These are phyloP conservation scores for Napeogenes inachia DNA, from an alignment of 2,888 invertebrate species.

Conservation along the genomic window DNA sequence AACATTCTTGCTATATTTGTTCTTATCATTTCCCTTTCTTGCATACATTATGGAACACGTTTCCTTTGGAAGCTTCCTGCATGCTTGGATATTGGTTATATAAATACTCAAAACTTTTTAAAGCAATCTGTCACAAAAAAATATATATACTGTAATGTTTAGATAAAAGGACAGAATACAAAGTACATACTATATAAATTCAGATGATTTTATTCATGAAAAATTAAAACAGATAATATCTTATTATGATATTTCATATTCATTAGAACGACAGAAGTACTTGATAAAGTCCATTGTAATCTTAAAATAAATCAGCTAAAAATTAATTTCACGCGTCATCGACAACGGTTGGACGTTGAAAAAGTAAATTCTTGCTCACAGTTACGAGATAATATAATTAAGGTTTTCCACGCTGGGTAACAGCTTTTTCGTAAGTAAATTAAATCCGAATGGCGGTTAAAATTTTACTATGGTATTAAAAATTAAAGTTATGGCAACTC, in stretches of 20 bases:
- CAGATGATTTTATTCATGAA: neutral
- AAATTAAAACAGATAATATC: neutral
- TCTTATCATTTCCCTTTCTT: too few species aligned
- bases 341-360: slow-evolving; percentile 21
- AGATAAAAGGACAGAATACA: too few species aligned
- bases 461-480: slow-evolving; percentile 29
- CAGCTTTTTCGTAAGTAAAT: slow-evolving; percentile 26
- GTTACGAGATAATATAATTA: slow-evolving; percentile 20
- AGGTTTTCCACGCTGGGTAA: slow-evolving; percentile 16
- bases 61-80: too few species aligned
- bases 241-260: neutral
- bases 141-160: too few species aligned
- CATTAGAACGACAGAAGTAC: neutral
- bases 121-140: too few species aligned
- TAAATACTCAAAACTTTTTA: too few species aligned
- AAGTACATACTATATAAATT: too few species aligned
- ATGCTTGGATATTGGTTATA: too few species aligned
- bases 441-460: slow-evolving; percentile 28
- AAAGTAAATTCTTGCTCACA: slow-evolving; percentile 20
- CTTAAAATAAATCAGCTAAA: slow-evolving; percentile 30
- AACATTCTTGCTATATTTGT: too few species aligned
- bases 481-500: slow-evolving; percentile 28
- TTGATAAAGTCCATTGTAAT: slow-evolving; percentile 19
- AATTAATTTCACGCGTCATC: slow-evolving; percentile 37
- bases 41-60: too few species aligned